Evolutionary conservation across 2,113 vertebrate species (phyloP), one percentile per base, ranked within the genome.

Genomic region (Trichechus manatus): DNA sequence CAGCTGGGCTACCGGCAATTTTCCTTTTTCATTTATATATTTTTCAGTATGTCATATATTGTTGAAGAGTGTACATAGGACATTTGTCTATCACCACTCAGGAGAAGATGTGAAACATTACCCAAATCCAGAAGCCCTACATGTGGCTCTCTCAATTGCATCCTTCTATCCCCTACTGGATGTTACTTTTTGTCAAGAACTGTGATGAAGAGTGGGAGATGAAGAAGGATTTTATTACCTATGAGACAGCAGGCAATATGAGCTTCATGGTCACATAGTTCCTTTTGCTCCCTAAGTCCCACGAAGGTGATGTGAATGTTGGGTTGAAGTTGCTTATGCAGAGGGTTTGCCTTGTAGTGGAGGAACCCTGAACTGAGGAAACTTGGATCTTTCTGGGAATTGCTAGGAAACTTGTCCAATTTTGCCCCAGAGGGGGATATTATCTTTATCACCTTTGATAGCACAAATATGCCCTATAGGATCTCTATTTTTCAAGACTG

Each of bases 221-320:
- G 36, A 9, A 9, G 15, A 61, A 56, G 23, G 6, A 33, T 36
- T 79, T 6, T 36, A 22, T 77, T 85, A 33, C 31, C 95, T 66
- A 83, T 29, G 19, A 20, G 8, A 87, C 3, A 61, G 31, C 39
- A 29, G 6, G 14, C 19, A 89, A n/a, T 3, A 20, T 50, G 23
- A 90, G 10, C 8, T n/a, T 95, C 39, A 4, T 39, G 42, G 39
- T 56, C 61, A 6, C 9, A 66, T 92, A 20, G 23, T 1, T 39
- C 10, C 0, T 1, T 44, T 68, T 87, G 4, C 14, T 63, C 3
- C 9, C 27, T 0, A 14, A 36, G 29, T 50, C 20, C 50, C 29
- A n/a, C 0, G 6, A 61, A 82, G 17, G 6, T 50, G n/a, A 10
- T 2, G 11, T n/a, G 63, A 9, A 17, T 70, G 9, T 17, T 61